Evolutionary conservation across 1,140 invertebrate species (phyloP), one percentile per base, ranked within the genome.

Genomic region (Spodoptera litura): DNA sequence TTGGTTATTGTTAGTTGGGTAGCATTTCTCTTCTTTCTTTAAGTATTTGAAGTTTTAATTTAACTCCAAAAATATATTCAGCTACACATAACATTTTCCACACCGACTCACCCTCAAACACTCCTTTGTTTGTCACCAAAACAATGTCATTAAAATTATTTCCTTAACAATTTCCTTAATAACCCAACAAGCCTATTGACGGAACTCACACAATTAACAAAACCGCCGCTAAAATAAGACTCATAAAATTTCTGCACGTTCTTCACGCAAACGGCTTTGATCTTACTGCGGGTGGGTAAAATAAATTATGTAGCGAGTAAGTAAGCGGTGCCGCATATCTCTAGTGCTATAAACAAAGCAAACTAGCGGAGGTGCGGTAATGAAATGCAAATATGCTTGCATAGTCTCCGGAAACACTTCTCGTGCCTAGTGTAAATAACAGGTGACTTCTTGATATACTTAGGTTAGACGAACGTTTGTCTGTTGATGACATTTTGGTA

Each of bases 371-470:
- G 71, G 79, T 75, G 78, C 56, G 62, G 81, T 83, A 88, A 88
- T 86, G 82, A 88, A 85, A 88, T 88, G 83, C 83, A 88, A 88
- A 88, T 88, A 88, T 64, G 79, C 72, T 74, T 84, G 83, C 81
- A 88, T 86, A 84, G 80, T 85, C 83, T 78, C 71, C 53, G 82
- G 77, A 79, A 83, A 80, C 81, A 84, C 83, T 83, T 86, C 84
- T 79, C 80, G 81, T 80, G 71, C 73, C 61, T 66, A 84, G 53
- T 62, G 55, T 64, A 71, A 82, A 85, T 87, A 83, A 80, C 83
- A 81, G 78, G 82, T 82, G 83, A 86, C 83, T 82, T 83, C 81
- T 79, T 82, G 74, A 61, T 73, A 53, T 66, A 53, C 55, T 73
- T 58, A 59, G 56, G 55, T 27, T 25, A 73, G 56, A 58, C n/a